A percentile compares a stretch with the other conserved stretches of the same genome.
phyloP scores from a whole-genome alignment of 2,113 vertebrate genomes.

The Chamaea fasciata region DNA sequence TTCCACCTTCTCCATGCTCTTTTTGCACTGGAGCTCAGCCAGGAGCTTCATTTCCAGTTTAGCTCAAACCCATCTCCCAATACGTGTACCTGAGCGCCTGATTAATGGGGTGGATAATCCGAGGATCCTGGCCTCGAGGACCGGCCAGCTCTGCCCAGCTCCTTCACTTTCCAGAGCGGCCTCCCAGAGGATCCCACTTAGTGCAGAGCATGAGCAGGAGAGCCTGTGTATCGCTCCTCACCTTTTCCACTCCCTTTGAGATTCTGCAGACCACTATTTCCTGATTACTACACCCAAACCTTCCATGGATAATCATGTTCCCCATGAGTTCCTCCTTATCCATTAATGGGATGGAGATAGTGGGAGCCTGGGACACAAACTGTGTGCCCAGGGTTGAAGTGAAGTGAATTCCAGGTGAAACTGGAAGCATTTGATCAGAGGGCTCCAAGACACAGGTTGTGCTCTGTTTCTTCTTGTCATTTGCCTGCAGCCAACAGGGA shows the following conservation, averaged over 20 bases:
- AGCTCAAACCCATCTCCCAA: not conserved
- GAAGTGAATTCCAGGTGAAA: not conserved
- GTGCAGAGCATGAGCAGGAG: not conserved
- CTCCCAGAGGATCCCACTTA: not conserved
- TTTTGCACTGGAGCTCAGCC: not conserved
- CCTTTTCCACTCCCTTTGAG: not conserved
- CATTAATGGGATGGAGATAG: not conserved
- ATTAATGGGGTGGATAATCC: not conserved
- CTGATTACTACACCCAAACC: not conserved
- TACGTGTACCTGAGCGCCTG: fast-evolving
- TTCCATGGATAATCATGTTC: not conserved
- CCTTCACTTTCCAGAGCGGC: not conserved
- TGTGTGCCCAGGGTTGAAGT: not conserved
- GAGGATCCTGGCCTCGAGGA: not conserved
- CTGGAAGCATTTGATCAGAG: not conserved
- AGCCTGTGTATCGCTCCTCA: not conserved
- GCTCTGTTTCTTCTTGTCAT: not conserved
- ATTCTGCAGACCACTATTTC: not conserved
- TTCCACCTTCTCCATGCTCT: not conserved
- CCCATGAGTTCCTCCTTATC: not conserved
- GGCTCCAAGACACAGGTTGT: no score
- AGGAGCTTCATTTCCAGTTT: not conserved
- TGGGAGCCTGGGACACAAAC: not conserved
- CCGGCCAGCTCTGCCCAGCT: not conserved
- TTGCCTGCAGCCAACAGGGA: not conserved